Percentiles rank a stretch among this genome's conserved stretches.
Conservation (phyloP, 2,113 vertebrate species). For the Calidris pygmaea region DNA sequence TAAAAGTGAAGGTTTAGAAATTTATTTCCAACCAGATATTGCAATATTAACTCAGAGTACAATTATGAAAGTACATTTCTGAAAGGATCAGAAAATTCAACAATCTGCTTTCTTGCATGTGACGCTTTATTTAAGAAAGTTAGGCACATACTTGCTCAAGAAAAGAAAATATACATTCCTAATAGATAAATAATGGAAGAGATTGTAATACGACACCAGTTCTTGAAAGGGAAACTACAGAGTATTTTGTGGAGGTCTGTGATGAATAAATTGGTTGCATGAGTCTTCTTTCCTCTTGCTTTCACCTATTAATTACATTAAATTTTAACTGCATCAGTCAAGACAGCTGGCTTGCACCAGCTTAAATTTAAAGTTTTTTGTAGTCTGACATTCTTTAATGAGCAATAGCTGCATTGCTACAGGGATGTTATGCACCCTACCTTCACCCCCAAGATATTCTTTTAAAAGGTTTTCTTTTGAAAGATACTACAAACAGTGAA, state of each 20-base stretch:
- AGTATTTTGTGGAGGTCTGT: background rate
- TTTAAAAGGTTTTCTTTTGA: background rate
- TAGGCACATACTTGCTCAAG: background rate
- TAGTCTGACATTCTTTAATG: background rate
- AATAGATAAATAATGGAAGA: background rate
- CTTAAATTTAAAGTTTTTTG: background rate
- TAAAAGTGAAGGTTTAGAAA: background rate
- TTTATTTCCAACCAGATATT: background rate
- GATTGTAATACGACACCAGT: background rate
- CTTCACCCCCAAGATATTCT: background rate
- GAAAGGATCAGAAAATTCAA: background rate
- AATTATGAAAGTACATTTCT: background rate
- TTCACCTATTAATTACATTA: background rate
- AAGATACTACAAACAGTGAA: background rate
- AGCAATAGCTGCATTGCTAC: background rate
- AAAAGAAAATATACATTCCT: background rate
- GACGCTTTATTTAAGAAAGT: background rate
- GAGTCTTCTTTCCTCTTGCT: background rate
- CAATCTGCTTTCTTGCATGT: background rate
- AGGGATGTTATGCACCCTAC: background rate
- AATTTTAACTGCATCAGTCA: background rate
- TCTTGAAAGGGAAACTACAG: background rate
- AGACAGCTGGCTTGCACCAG: background rate
- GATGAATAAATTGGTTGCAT: background rate
- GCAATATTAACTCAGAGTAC: background rate